Conservation (phyloP, 2,888 invertebrate species). For the Agapostemon virescens region DNA sequence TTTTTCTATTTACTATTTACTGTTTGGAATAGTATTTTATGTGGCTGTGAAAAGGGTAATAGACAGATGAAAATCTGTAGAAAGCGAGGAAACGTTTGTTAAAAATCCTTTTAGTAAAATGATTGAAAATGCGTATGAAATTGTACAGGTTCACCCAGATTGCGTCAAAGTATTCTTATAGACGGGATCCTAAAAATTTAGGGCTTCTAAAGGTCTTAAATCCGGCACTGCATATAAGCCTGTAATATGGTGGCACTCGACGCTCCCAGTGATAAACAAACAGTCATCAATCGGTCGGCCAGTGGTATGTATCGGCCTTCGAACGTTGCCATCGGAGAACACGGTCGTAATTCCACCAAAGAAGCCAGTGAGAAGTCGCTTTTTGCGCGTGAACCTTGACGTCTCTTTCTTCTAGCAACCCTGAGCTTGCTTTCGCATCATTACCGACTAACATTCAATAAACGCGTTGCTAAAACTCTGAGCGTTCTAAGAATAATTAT, state of each 20-base stretch:
- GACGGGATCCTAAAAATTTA: too few relatives aligned
- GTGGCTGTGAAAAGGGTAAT: too few relatives aligned
- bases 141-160: too few relatives aligned
- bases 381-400: conserved; percentile 2
- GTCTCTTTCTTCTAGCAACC: conserved; percentile 4
- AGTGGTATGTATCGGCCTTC: conserved; percentile 12
- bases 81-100: too few relatives aligned
- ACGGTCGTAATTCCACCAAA: not conserved
- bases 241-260: conserved; percentile 41
- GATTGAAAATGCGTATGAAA: too few relatives aligned
- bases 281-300: conserved; percentile 38
- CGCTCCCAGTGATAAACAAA: conserved; percentile 41
- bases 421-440: not conserved
- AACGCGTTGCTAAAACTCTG: not conserved
- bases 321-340: conserved; percentile 8
- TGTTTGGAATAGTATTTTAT: too few relatives aligned
- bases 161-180: too few relatives aligned
- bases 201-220: too few relatives aligned
- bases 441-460: not conserved
- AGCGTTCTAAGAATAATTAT: too few relatives aligned
- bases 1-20: too few relatives aligned
- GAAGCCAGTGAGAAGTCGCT: not conserved
- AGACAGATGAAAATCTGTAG: too few relatives aligned
- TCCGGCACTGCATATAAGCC: conserved; percentile 11
- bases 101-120: too few relatives aligned